Evolutionary conservation across 2,797 vertebrate species (phyloP).

Genomic region (Florisuga fusca): DNA sequence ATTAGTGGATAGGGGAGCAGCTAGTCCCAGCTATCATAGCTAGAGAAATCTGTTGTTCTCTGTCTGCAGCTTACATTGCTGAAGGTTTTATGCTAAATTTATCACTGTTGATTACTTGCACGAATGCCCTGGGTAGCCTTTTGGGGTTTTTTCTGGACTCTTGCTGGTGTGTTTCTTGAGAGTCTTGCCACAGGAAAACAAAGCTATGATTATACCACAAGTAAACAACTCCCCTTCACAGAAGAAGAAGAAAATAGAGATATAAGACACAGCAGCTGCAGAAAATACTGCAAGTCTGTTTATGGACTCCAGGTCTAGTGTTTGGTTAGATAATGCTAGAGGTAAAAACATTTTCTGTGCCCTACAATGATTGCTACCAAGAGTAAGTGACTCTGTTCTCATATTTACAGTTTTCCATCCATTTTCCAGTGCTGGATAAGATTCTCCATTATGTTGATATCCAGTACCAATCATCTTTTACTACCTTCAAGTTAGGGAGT

Average conservation of each 20-base stretch:
- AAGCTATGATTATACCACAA: neutral
- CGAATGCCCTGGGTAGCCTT: neutral
- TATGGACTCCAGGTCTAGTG: neutral
- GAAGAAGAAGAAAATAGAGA: neutral
- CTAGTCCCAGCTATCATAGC: neutral
- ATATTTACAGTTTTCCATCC: neutral
- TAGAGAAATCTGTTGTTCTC: constrained; percentile 41
- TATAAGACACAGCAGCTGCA: neutral
- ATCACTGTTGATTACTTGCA: constrained; percentile 42
- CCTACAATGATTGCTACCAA: neutral
- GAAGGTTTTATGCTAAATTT: constrained; percentile 57
- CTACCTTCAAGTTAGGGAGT: neutral
- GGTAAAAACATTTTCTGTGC: neutral
- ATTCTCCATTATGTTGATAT: neutral
- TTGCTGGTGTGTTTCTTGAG: constrained; percentile 10
- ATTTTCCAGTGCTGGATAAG: neutral
- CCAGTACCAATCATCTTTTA: neutral
- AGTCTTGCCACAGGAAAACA: constrained; percentile 9
- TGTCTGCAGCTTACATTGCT: neutral
- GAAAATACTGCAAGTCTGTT: neutral
- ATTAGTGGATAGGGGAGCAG: constrained; percentile 15
- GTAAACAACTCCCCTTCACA: neutral
- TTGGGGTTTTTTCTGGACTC: constrained; percentile 37
- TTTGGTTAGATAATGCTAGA: neutral
- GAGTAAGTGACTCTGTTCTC: neutral